Conservation (phyloP, 37 sponge, comb jelly and placozoan genomes). For the Cladorhizidae sp. region DNA sequence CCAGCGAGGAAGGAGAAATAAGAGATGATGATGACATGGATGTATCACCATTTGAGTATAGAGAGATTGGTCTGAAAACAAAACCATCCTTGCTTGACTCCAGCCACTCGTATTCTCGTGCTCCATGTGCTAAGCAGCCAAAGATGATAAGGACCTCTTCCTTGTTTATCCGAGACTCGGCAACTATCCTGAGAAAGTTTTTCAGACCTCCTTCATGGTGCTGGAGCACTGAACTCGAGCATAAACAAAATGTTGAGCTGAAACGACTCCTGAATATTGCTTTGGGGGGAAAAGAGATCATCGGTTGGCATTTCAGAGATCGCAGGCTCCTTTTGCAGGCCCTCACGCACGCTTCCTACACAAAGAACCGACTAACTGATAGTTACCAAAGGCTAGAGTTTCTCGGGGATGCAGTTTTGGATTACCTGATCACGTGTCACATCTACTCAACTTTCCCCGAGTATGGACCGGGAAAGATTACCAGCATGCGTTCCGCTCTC, state of each 20-base stretch:
- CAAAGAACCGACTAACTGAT: constrained; percentile 79
- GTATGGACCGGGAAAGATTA: constrained; percentile 83
- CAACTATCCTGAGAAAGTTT: constrained; percentile 3
- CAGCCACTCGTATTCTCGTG: background rate
- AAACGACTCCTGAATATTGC: background rate
- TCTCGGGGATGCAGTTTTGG: constrained; percentile 96
- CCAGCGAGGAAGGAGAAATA: background rate
- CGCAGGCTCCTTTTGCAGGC: constrained; percentile 80
- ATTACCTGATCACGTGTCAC: constrained; percentile 83
- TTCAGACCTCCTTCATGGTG: constrained; percentile 4
- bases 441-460: constrained; percentile 70
- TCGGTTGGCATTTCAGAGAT: constrained; percentile 80
- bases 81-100: background rate
- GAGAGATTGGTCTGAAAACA: background rate
- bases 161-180: constrained; percentile 3
- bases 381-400: constrained; percentile 98
- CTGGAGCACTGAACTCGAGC: background rate
- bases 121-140: background rate
- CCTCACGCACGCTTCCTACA: constrained; percentile 92
- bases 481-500: constrained; percentile 80
- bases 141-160: background rate
- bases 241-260: background rate
- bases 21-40: background rate
- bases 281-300: background rate
- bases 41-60: background rate